Evolutionary conservation across 2,888 invertebrate species (phyloP).

Genomic region (Parnassius mnemosyne): DNA sequence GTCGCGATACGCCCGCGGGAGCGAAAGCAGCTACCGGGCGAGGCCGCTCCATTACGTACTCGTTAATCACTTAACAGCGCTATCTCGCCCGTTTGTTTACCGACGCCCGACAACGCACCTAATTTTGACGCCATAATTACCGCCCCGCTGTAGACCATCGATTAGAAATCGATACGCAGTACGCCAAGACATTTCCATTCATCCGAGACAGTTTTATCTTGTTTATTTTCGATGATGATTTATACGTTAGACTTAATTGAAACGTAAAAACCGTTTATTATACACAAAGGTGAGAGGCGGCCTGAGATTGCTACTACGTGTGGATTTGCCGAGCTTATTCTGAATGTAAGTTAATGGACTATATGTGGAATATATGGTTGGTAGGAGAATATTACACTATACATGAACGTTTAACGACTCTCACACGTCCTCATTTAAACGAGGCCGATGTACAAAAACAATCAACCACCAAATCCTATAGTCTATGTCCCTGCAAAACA

Average conservation of each 20-base stretch:
- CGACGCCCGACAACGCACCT: constrained; percentile 32
- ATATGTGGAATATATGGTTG: too few species aligned
- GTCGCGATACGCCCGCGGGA: constrained; percentile 57
- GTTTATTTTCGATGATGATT: constrained; percentile 10
- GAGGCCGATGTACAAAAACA: too few species aligned
- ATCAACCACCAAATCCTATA: too few species aligned
- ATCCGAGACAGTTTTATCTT: constrained; percentile 7
- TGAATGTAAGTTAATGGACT: too few species aligned
- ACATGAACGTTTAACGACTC: too few species aligned
- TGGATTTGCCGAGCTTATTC: too few species aligned
- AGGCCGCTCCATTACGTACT: constrained; percentile 42
- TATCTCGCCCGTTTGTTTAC: constrained; percentile 37
- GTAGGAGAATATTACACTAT: too few species aligned
- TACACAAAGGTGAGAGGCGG: neutral
- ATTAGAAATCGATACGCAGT: constrained; percentile 35
- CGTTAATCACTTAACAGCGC: constrained; percentile 55
- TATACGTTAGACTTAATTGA: constrained; percentile 11
- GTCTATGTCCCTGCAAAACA: too few species aligned
- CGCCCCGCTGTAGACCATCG: constrained; percentile 31
- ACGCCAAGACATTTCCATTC: constrained; percentile 22
- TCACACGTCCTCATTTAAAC: too few species aligned
- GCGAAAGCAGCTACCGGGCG: constrained; percentile 58
- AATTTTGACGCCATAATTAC: constrained; percentile 39
- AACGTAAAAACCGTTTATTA: neutral
- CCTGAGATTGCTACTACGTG: too few species aligned